phyloP scores from a whole-genome alignment of 2,797 vertebrate species.

The Oreonectes daqikongensis region DNA sequence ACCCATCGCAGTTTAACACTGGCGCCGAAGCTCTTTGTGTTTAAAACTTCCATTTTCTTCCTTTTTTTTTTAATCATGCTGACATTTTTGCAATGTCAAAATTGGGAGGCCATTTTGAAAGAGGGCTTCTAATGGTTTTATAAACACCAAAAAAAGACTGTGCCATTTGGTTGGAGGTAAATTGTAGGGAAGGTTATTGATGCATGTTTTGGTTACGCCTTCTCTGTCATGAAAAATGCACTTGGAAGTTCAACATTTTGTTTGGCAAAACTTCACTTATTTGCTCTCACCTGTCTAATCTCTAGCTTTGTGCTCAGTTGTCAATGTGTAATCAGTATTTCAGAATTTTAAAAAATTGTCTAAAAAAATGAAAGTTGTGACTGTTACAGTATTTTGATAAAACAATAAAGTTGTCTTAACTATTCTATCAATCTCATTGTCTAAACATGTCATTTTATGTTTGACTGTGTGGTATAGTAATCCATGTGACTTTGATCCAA shows the following conservation, averaged over 20 bases:
- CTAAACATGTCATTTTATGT: neutral
- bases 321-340: slow-evolving; percentile 70
- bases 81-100: slow-evolving; percentile 15
- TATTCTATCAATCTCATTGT: slow-evolving; percentile 69
- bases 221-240: slow-evolving; percentile 39
- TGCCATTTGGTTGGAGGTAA: slow-evolving; percentile 21
- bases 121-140: slow-evolving; percentile 9
- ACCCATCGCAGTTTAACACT: slow-evolving; percentile 48
- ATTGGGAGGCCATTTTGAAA: slow-evolving; percentile 21
- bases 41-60: slow-evolving; percentile 39
- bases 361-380: slow-evolving; percentile 71
- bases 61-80: too few species aligned
- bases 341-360: slow-evolving; percentile 64
- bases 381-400: slow-evolving; percentile 80
- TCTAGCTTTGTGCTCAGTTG: slow-evolving; percentile 56
- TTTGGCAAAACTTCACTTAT: slow-evolving; percentile 64
- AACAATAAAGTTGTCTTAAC: slow-evolving; percentile 81
- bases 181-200: slow-evolving; percentile 27
- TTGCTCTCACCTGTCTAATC: slow-evolving; percentile 47
- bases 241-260: slow-evolving; percentile 55
- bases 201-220: slow-evolving; percentile 10
- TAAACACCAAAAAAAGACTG: slow-evolving; percentile 38
- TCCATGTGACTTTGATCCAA: neutral
- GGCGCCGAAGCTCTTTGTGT: slow-evolving; percentile 47
- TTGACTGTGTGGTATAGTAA: neutral